A percentile compares a stretch with the other conserved stretches of the same genome.
phyloP scores from a whole-genome alignment of 2,888 invertebrate species.

The Prosapia bicincta region DNA sequence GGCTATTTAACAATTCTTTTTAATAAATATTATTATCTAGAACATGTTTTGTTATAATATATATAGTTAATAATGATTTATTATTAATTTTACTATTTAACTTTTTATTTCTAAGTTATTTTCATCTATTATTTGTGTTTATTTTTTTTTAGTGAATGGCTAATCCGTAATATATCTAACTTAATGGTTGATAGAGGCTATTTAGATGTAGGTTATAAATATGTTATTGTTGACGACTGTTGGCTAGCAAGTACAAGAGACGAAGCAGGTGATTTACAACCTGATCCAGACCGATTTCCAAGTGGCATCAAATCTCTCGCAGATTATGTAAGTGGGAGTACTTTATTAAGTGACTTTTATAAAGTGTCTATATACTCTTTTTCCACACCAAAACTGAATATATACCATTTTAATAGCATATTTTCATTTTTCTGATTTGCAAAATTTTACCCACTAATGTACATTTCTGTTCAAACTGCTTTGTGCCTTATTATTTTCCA shows the following conservation, averaged over 20 bases:
- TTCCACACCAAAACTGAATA: no score
- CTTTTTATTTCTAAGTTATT: no score
- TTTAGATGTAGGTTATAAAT: conserved; percentile 66
- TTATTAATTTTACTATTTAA: no score
- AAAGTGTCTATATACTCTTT: no score
- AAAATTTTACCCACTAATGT: no score
- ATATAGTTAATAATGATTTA: no score
- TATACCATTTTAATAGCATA: no score
- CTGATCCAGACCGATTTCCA: conserved; percentile 67
- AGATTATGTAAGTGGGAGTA: conserved; percentile 61
- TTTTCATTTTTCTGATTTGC: no score
- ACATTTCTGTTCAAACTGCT: no score
- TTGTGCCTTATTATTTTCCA: no score
- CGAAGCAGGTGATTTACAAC: conserved; percentile 55
- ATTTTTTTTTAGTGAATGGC: conserved; percentile 52
- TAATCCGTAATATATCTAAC: conserved; percentile 61
- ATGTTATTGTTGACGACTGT: conserved; percentile 72
- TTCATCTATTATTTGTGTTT: not conserved
- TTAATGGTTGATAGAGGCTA: conserved; percentile 64
- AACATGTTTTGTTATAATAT: no score
- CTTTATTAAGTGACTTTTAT: no score
- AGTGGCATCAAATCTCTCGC: conserved; percentile 66
- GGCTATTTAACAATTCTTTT: not conserved
- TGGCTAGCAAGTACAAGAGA: conserved; percentile 66
- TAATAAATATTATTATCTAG: not conserved